These are phyloP conservation scores for Amblyraja radiata DNA, from an alignment of 2,797 vertebrate genomes.

Conservation along the genomic window DNA sequence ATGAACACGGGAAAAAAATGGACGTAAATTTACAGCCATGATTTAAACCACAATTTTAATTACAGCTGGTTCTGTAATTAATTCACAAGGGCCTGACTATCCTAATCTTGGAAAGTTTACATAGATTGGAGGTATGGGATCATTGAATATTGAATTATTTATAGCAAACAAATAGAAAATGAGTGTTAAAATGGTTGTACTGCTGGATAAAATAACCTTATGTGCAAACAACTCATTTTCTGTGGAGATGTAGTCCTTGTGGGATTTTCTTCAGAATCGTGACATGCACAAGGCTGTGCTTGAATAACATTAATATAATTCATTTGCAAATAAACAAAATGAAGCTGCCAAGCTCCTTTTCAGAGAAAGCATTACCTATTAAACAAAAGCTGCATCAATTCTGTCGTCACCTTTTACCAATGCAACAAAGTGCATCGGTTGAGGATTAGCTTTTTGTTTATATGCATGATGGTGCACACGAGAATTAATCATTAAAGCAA, in stretches of 20 bases:
- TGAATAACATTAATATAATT: background rate
- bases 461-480: background rate
- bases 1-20: background rate
- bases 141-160: background rate
- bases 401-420: background rate
- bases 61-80: background rate
- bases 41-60: background rate
- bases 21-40: background rate
- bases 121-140: background rate
- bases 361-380: background rate
- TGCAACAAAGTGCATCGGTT: background rate
- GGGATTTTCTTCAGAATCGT: background rate
- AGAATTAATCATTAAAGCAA: background rate
- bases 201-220: background rate
- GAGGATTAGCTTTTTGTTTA: background rate
- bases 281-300: background rate
- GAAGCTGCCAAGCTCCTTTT: conserved; percentile 1
- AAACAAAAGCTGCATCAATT: background rate
- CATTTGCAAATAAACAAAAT: background rate
- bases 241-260: background rate
- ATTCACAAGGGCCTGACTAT: background rate
- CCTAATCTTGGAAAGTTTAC: background rate
- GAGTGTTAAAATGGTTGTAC: background rate
- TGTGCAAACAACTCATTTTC: background rate
- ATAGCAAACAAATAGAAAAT: background rate